Evolutionary conservation across 1,140 invertebrate species (phyloP), one percentile per base, ranked within the genome.

Genomic region (Aphis gossypii): DNA sequence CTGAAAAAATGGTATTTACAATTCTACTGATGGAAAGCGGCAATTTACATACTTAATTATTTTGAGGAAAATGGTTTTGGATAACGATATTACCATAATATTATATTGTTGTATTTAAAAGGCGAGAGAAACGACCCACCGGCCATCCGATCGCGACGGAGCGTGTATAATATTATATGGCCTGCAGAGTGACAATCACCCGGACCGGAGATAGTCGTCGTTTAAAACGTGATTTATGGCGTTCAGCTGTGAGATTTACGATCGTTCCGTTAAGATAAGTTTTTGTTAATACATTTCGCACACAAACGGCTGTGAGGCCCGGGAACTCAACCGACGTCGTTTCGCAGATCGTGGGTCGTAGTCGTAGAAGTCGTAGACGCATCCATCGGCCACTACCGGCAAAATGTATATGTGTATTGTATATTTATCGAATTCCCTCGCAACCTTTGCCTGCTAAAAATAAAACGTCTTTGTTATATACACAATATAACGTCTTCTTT

Each of bases 161-260:
- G 25, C 56, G 21, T 54, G 54, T 54, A 54, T n/a, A 76, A n/a
- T 35, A 76, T 68, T 76, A n/a, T n/a, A n/a, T 14, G 14, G 60
- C 14, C 30, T 76, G 30, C 60, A 76, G 14, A n/a, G 3, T 76
- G 60, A 14, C 60, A 30, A 30, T 76, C n/a, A n/a, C 60, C 7
- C 60, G 30, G 30, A 76, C 60, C 60, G 60, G 30, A 76, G 60
- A 76, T 76, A n/a, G 48, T 60, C 51, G n/a, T 41, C 44, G 35
- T 56, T 76, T 76, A 25, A 90, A 38, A 20, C 48, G 89, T 90
- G 89, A 90, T 90, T 90, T 90, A 90, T 60, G 46, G 21, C 25
- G n/a, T 88, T 88, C 87, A 7, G 20, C 38, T 38, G 21, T 20
- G 18, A 90, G 89, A 90, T 90, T 90, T 90, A 60, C 51, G 48